Conservation (phyloP, 1,140 invertebrate species). For the Drosophila mauritiana region DNA sequence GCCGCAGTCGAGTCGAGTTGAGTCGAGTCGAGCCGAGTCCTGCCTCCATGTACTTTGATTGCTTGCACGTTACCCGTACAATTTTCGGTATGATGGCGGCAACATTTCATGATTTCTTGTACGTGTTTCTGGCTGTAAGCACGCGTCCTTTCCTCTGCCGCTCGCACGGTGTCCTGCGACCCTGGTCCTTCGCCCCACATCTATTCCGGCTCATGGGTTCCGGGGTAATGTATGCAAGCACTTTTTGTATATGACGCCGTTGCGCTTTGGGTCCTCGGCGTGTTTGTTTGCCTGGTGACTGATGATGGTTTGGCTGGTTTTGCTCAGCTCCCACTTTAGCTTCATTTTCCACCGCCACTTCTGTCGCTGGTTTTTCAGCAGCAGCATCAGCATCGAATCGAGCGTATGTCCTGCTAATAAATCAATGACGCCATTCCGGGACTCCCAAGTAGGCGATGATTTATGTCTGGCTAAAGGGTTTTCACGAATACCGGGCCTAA, state of each 20-base stretch:
- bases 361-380: slow-evolving; percentile 6
- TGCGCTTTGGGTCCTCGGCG: slow-evolving; percentile 28
- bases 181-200: neutral
- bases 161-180: neutral
- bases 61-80: slow-evolving; percentile 82
- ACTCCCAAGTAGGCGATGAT: slow-evolving; percentile 51
- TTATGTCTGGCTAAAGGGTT: slow-evolving; percentile 41
- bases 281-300: slow-evolving; percentile 75
- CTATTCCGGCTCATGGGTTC: slow-evolving; percentile 11
- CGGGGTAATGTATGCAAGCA: slow-evolving; percentile 60
- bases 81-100: slow-evolving; percentile 82
- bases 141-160: slow-evolving; percentile 48
- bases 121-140: slow-evolving; percentile 72
- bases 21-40: slow-evolving; percentile 22
- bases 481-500: slow-evolving; percentile 14
- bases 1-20: slow-evolving; percentile 1
- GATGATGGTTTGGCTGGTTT: slow-evolving; percentile 67
- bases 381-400: neutral
- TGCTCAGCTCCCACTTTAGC: slow-evolving; percentile 1
- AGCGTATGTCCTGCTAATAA: slow-evolving; percentile 49
- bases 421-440: slow-evolving; percentile 52
- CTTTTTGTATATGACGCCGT: slow-evolving; percentile 49
- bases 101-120: slow-evolving; percentile 84
- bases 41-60: slow-evolving; percentile 75
- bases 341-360: neutral